phyloP scores from a whole-genome alignment of 2,888 invertebrate genomes.

The Aquatica leii region DNA sequence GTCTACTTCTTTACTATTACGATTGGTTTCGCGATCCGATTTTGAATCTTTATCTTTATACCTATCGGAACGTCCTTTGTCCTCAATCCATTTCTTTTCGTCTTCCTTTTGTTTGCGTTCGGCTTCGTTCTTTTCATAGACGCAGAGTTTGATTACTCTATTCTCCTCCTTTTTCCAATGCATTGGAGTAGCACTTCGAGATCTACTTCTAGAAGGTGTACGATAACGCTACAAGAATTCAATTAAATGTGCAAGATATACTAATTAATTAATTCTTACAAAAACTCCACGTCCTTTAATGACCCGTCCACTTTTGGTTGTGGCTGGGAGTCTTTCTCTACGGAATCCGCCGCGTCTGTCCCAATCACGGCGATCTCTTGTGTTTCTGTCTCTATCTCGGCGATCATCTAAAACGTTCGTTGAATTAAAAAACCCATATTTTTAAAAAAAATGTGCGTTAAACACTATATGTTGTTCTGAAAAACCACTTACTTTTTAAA shows the following conservation, averaged over 20 bases:
- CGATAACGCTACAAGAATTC: constrained; percentile 74
- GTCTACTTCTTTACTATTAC: constrained; percentile 61
- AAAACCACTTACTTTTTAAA: too few relatives aligned
- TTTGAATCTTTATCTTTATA: constrained; percentile 16
- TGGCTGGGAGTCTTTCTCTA: constrained; percentile 56
- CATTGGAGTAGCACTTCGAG: constrained; percentile 89
- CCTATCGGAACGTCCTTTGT: constrained; percentile 16
- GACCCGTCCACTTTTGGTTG: constrained; percentile 80
- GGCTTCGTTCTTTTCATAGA: constrained; percentile 79
- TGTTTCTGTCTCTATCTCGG: constrained; percentile 43
- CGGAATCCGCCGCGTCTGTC: constrained; percentile 53
- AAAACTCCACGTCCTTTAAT: constrained; percentile 93
- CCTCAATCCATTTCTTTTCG: constrained; percentile 45
- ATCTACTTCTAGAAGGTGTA: constrained; percentile 85
- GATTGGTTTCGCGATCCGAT: constrained; percentile 40
- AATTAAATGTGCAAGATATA: constrained; percentile 6
- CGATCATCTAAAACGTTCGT: constrained; percentile 39
- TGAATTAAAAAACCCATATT: constrained; percentile 30
- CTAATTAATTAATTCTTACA: constrained; percentile 68
- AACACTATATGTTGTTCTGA: constrained; percentile 11
- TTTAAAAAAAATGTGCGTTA: constrained; percentile 13
- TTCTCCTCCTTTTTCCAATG: constrained; percentile 93
- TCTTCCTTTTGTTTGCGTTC: constrained; percentile 62
- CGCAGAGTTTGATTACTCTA: constrained; percentile 82
- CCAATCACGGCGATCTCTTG: constrained; percentile 55